Evolutionary conservation across 2,888 invertebrate species (phyloP).

Genomic region (Cactoblastis cactorum): DNA sequence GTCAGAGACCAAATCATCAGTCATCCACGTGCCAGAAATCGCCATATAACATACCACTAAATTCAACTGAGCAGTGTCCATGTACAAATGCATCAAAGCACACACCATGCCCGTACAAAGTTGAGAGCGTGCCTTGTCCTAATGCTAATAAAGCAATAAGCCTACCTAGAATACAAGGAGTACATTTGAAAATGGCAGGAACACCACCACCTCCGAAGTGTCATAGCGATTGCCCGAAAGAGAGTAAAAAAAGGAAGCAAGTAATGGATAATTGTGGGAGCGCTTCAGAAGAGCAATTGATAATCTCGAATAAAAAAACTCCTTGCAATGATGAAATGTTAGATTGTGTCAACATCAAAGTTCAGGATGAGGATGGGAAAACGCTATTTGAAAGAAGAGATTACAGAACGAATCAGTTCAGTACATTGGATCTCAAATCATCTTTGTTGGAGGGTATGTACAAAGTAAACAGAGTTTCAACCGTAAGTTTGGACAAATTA

Average conservation of each 20-base stretch:
- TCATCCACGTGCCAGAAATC: too few species aligned
- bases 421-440: slow-evolving; percentile 19
- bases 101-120: neutral
- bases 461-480: slow-evolving; percentile 38
- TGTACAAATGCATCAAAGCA: too few species aligned
- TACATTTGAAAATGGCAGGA: neutral
- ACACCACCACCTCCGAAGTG: neutral
- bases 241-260: neutral
- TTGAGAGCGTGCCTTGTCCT: neutral
- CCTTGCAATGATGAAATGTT: slow-evolving; percentile 47
- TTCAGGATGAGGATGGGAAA: slow-evolving; percentile 48
- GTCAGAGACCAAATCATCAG: too few species aligned
- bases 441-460: slow-evolving; percentile 41
- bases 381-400: slow-evolving; percentile 53
- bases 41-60: too few species aligned
- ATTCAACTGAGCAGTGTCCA: too few species aligned
- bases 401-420: slow-evolving; percentile 28
- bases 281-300: slow-evolving; percentile 39
- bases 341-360: slow-evolving; percentile 43
- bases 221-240: neutral
- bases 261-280: neutral
- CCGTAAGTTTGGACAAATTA: slow-evolving; percentile 31
- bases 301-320: slow-evolving; percentile 38
- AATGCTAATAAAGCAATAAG: neutral
- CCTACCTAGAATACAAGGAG: neutral